Conservation (phyloP, 2,113 vertebrate species). For the Puntigrus tetrazona region DNA sequence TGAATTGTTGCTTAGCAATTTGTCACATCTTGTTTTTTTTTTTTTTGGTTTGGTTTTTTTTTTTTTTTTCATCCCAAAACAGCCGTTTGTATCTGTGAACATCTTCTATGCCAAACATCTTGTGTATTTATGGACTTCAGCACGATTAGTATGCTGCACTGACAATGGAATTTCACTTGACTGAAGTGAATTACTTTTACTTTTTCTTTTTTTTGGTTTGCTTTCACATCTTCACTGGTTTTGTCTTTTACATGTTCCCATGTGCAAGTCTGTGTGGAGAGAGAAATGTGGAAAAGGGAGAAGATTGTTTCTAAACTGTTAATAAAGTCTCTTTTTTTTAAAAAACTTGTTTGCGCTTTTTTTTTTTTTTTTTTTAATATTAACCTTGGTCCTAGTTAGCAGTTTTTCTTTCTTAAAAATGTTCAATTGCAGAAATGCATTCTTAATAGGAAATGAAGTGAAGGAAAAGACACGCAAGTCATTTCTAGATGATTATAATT, state of each 20-base stretch:
- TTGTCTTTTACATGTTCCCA: constrained; percentile 29
- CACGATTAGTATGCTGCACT: constrained; percentile 44
- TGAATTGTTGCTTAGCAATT: neutral
- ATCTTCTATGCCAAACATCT: neutral
- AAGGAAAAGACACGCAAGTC: no score
- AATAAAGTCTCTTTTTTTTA: constrained; percentile 70
- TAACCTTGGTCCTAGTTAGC: neutral
- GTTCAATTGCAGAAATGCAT: no score
- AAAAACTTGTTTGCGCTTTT: neutral
- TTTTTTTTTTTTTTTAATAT: neutral
- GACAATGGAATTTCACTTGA: neutral
- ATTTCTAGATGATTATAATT: neutral
- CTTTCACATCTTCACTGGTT: constrained; percentile 36
- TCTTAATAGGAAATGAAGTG: no score
- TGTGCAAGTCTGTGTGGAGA: constrained; percentile 25
- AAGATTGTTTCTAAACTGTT: constrained; percentile 70
- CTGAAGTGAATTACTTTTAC: neutral
- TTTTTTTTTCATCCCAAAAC: neutral
- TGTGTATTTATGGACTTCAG: constrained; percentile 27
- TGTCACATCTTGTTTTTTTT: neutral
- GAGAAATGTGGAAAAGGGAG: constrained; percentile 50
- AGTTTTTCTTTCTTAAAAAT: no score
- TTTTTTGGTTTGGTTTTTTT: neutral
- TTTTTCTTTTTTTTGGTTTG: neutral
- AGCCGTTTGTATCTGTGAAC: neutral